Evolutionary conservation across 2,113 vertebrate species (phyloP).

Genomic region (Electrona antarctica): DNA sequence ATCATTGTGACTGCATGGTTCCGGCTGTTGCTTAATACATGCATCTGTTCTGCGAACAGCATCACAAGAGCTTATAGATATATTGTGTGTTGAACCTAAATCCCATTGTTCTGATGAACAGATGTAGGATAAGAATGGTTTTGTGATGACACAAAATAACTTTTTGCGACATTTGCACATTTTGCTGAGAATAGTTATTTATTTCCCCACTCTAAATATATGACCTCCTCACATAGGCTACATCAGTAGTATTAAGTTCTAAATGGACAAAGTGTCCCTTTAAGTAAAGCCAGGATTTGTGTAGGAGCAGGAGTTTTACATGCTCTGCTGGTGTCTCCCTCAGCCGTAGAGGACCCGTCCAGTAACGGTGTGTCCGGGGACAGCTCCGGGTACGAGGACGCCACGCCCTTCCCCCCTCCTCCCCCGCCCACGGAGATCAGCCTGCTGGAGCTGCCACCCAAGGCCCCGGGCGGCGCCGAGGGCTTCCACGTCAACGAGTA

Average conservation of each 20-base stretch:
- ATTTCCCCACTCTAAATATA: too few species aligned
- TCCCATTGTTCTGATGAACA: too few species aligned
- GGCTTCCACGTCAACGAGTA: constrained; percentile 78
- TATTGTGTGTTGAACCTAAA: constrained; percentile 8
- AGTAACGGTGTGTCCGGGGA: constrained; percentile 77
- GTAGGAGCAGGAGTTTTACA: not conserved
- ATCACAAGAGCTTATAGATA: not conserved
- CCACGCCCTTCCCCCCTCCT: constrained; percentile 81
- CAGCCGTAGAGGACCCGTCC: constrained; percentile 79
- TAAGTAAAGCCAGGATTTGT: not conserved
- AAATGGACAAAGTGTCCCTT: too few species aligned
- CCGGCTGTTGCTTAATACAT: constrained; percentile 44
- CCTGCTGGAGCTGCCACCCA: constrained; percentile 85
- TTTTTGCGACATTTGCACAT: too few species aligned
- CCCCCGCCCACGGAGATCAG: constrained; percentile 83
- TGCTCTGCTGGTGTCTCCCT: constrained; percentile 24
- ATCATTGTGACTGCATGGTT: constrained; percentile 51
- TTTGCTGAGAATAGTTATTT: too few species aligned
- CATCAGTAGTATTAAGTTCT: too few species aligned
- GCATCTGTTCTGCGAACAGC: constrained; percentile 38
- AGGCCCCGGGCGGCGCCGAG: constrained; percentile 73
- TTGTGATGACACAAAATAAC: too few species aligned
- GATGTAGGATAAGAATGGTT: too few species aligned
- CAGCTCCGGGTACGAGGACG: constrained; percentile 79
- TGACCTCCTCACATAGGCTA: too few species aligned